Evolutionary conservation across 2,888 invertebrate genomes (phyloP).

Genomic region (Eugnorisma glareosa): DNA sequence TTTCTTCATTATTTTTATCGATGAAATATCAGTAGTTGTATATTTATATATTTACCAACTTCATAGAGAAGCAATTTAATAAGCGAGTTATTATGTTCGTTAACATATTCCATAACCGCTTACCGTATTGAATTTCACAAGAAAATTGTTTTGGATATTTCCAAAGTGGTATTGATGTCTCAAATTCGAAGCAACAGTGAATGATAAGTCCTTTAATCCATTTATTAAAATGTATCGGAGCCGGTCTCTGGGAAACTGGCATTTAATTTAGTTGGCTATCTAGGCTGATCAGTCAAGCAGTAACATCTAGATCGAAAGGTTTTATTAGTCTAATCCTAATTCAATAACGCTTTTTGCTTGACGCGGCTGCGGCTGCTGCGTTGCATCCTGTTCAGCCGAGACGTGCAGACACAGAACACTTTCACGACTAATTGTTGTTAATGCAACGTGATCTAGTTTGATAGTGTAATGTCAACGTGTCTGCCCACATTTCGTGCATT

Average conservation of each 20-base stretch:
- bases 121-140: conserved; percentile 35
- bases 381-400: conserved; percentile 79
- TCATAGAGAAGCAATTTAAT: conserved; percentile 43
- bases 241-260: conserved; percentile 89
- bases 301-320: conserved; percentile 88
- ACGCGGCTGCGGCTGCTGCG: conserved; percentile 73
- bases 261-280: conserved; percentile 86
- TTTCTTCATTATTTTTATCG: conserved; percentile 66
- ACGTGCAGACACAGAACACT: conserved; percentile 79
- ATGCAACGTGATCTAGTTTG: conserved; percentile 80
- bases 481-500: conserved; percentile 80
- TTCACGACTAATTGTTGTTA: conserved; percentile 86
- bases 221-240: conserved; percentile 71
- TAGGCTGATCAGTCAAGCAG: conserved; percentile 87
- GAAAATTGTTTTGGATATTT: conserved; percentile 37
- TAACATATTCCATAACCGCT: conserved; percentile 28
- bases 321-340: conserved; percentile 88
- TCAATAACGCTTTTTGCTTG: conserved; percentile 85
- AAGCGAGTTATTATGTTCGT: conserved; percentile 25
- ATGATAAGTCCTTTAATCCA: conserved; percentile 61
- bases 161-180: conserved; percentile 53
- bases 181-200: conserved; percentile 49
- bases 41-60: conserved; percentile 37
- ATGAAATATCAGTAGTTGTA: conserved; percentile 47
- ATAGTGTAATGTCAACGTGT: conserved; percentile 87